Conservation (phyloP, 2,797 vertebrate species). For the Falco naumanni region DNA sequence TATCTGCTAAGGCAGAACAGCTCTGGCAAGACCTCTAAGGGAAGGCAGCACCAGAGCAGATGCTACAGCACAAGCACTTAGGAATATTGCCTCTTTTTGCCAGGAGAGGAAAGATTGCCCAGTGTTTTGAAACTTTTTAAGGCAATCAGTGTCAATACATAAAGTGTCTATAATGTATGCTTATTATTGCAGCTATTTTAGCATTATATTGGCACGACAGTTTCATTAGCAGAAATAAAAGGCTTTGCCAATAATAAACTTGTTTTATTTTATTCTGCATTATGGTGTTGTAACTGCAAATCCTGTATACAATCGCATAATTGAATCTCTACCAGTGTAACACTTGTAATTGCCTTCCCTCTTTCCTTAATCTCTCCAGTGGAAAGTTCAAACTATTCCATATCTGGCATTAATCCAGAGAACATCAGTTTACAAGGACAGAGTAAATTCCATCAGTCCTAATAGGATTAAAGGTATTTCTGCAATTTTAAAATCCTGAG, state of each 20-base stretch:
- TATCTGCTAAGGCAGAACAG: not conserved
- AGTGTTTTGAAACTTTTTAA: constrained; percentile 36
- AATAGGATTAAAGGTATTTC: constrained; percentile 48
- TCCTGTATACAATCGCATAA: not conserved
- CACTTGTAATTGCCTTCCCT: not conserved
- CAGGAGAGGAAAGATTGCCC: not conserved
- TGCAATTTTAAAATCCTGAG: not conserved
- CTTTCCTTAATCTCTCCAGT: not conserved
- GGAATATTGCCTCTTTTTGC: constrained; percentile 49
- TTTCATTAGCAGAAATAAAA: constrained; percentile 10
- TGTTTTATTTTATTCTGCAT: not conserved
- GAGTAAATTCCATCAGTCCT: constrained; percentile 10
- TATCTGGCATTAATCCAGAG: not conserved
- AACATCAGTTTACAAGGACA: constrained; percentile 18
- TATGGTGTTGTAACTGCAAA: not conserved
- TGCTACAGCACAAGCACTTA: not conserved
- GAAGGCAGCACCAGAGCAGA: constrained; percentile 15
- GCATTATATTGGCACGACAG: not conserved
- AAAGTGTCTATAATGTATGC: constrained; percentile 10
- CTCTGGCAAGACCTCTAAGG: not conserved
- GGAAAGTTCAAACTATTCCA: not conserved
- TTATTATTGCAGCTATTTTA: constrained; percentile 2
- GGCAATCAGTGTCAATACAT: not conserved
- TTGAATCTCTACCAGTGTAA: not conserved
- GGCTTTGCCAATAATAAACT: not conserved